Conservation (phyloP, 2,888 invertebrate species). For the Meliscaeva auricollis region DNA sequence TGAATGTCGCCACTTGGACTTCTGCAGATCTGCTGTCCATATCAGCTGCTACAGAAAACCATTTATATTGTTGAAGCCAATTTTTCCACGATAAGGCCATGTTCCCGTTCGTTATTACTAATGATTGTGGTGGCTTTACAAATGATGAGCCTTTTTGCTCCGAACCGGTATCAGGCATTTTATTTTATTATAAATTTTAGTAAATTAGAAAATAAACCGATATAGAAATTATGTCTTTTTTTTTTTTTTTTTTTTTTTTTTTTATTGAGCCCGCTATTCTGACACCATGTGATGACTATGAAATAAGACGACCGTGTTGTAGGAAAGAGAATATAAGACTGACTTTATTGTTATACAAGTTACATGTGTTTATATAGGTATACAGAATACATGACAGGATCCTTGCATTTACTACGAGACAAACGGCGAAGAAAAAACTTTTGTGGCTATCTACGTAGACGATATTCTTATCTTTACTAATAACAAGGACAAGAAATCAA, state of each 20-base stretch:
- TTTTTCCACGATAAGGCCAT: slow-evolving; percentile 11
- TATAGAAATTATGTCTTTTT: not conserved
- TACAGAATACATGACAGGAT: slow-evolving; percentile 6
- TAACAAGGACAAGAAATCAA: too few relatives aligned
- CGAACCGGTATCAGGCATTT: not conserved
- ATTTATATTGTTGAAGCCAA: slow-evolving; percentile 15
- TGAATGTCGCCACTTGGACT: slow-evolving; percentile 22
- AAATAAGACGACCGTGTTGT: too few relatives aligned
- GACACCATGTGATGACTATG: not conserved
- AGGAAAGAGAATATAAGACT: too few relatives aligned
- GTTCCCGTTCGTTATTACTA: not conserved
- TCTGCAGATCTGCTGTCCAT: slow-evolving; percentile 5
- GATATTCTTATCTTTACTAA: too few relatives aligned
- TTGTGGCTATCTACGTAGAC: too few relatives aligned
- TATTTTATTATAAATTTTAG: slow-evolving; percentile 7
- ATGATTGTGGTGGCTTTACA: not conserved
- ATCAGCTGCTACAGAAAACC: slow-evolving; percentile 8
- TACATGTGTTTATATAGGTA: slow-evolving; percentile 6
- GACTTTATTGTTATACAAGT: too few relatives aligned
- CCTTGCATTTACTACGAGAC: too few relatives aligned
- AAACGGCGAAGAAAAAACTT: too few relatives aligned
- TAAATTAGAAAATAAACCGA: not conserved
- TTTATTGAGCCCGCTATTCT: not conserved
- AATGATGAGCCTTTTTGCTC: not conserved
- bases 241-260: not conserved